Evolutionary conservation across 2,113 vertebrate genomes (phyloP), one percentile per base, ranked within the genome.

Genomic region (Sylvilagus bachmani): DNA sequence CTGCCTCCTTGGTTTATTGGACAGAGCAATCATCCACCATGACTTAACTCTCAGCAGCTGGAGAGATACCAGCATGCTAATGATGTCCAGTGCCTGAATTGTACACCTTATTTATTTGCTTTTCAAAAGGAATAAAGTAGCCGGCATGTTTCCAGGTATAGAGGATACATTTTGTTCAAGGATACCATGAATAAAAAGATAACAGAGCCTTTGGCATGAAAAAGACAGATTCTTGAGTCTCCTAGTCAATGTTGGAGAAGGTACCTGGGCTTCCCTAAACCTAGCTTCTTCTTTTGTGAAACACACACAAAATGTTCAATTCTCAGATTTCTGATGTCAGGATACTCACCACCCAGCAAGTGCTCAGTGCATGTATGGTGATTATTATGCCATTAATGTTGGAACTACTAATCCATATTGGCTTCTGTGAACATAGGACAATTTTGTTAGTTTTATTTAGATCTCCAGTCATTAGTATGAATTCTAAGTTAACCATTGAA

Each of bases 1-100:
- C 0, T 3, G 0, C 8, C 2, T 67, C 21, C 6, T 95, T 22
- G 14, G 8, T 55, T 16, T 2, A 17, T 4, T 70, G n/a, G 4
- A 29, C 53, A 73, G 61, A 77, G 0, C 22, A 9, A 12, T 3
- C 4, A 9, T 25, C 6, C 9, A 6, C 25, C 3, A 1, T 2
- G 9, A 0, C 53, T 21, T 53, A 24, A 62, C 53, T 49, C 55
- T 5, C 3, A 36, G 33, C 5, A 86, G 21, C 0, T 29, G 5
- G 36, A 25, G 19, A 36, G 31, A 9, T 4, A 19, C 27, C 1
- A 6, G 5, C 22, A 38, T 90, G n/a, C 16, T 8, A 78, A 84
- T 4, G 27, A 33, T 9, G 84, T 9, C 3, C 14, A 69, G 55
- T 44, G 12, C 16, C 27, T 74, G 10, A 17, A 58, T 44, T 19